Conservation (phyloP, 2,888 invertebrate genomes). For the Lissocephala sabroskyi region DNA sequence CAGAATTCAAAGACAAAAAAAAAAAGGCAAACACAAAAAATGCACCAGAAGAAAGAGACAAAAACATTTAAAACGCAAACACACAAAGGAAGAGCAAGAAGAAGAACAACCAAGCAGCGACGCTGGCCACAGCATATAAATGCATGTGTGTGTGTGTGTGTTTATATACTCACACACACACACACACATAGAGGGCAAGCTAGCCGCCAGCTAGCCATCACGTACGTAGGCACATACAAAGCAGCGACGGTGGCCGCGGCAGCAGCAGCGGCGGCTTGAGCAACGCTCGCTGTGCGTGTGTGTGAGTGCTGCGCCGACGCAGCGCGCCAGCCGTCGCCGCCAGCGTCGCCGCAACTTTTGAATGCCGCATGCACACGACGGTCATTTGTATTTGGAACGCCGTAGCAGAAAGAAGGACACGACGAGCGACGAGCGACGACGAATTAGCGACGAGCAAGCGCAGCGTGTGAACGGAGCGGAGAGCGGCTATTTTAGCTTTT, state of each 20-base stretch:
- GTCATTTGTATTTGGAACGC: constrained; percentile 71
- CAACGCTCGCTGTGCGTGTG: constrained; percentile 1
- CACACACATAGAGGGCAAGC: neutral
- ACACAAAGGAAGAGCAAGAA: neutral
- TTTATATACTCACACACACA: constrained; percentile 11
- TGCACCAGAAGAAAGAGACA: constrained; percentile 54
- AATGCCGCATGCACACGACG: constrained; percentile 50
- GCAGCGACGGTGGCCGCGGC: neutral
- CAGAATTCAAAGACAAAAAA: constrained; percentile 2
- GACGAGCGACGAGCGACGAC: too few relatives aligned
- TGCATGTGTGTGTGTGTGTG: too few relatives aligned
- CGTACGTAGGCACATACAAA: too few relatives aligned
- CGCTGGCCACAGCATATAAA: constrained; percentile 18
- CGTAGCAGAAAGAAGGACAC: constrained; percentile 68
- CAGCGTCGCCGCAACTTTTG: constrained; percentile 22
- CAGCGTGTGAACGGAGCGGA: constrained; percentile 47
- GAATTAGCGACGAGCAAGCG: constrained; percentile 50
- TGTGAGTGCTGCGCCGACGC: constrained; percentile 5
- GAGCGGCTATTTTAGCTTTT: constrained; percentile 69
- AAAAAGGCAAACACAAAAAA: constrained; percentile 20
- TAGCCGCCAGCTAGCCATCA: too few relatives aligned
- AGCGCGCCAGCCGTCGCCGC: too few relatives aligned
- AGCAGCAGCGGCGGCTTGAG: neutral
- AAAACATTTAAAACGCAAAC: constrained; percentile 13
- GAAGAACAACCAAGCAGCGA: too few relatives aligned